phyloP scores from a whole-genome alignment of 2,797 vertebrate genomes.

The Tokudaia tokunoshimensis region DNA sequence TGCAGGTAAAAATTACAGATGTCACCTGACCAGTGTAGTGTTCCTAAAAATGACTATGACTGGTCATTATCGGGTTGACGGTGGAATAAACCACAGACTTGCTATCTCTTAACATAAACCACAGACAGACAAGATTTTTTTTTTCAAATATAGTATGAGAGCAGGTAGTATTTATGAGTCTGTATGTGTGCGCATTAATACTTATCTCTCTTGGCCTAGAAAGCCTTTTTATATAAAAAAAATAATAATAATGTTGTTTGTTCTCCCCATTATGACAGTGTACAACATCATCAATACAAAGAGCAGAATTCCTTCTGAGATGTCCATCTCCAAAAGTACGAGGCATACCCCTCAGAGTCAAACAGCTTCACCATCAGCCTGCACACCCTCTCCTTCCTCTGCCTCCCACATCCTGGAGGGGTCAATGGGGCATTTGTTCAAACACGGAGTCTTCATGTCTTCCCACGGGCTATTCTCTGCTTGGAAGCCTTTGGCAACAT shows the following conservation, averaged over 20 bases:
- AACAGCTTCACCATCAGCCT: neutral
- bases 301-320: neutral
- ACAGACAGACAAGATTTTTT: neutral
- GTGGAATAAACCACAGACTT: neutral
- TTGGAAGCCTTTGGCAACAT: neutral
- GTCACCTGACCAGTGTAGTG: conserved; percentile 26
- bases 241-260: neutral
- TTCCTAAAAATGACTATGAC: conserved; percentile 12
- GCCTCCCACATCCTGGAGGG: neutral
- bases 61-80: neutral
- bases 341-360: neutral
- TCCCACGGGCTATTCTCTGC: neutral
- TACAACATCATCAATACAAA: neutral
- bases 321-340: neutral
- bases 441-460: neutral
- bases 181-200: neutral
- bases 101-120: conserved; percentile 1
- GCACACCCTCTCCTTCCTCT: neutral
- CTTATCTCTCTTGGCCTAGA: neutral
- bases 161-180: neutral
- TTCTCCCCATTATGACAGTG: neutral
- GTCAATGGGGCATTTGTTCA: neutral
- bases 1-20: conserved; percentile 52
- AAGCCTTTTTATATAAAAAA: neutral
- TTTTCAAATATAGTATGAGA: neutral